These are phyloP conservation scores for Leptinotarsa haldemani DNA, from an alignment of 2,888 invertebrate genomes.

Conservation along the genomic window DNA sequence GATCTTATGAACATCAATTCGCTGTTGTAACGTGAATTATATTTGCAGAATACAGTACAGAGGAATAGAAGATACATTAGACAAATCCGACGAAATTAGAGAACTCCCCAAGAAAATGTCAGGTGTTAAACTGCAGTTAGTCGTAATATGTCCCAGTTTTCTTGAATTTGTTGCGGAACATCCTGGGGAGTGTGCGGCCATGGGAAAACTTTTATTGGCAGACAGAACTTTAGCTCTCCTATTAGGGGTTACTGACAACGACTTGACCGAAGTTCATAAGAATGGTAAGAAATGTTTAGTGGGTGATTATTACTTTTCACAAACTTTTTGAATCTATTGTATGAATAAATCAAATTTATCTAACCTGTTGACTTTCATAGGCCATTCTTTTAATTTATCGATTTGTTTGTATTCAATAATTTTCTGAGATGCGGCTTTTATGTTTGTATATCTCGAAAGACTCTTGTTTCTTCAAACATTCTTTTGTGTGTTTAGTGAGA, in stretches of 20 bases:
- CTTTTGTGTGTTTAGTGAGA: too few species aligned
- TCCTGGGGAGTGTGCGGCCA: conserved; percentile 67
- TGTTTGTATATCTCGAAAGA: too few species aligned
- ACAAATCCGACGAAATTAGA: conserved; percentile 65
- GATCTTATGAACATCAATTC: background rate
- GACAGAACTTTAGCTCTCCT: conserved; percentile 85
- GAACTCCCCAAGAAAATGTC: conserved; percentile 70
- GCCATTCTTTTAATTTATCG: too few species aligned
- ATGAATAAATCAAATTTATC: background rate
- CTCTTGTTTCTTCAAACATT: too few species aligned
- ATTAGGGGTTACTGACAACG: conserved; percentile 81
- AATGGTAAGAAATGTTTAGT: conserved; percentile 68
- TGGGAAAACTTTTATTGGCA: conserved; percentile 73
- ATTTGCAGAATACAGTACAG: conserved; percentile 77
- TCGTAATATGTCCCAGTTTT: conserved; percentile 83
- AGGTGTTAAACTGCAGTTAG: conserved; percentile 80
- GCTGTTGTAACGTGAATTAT: background rate
- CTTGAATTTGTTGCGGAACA: conserved; percentile 72
- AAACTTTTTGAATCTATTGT: background rate
- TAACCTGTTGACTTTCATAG: too few species aligned
- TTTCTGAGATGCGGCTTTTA: too few species aligned
- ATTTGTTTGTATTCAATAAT: too few species aligned
- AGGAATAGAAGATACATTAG: conserved; percentile 76
- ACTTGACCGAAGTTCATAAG: conserved; percentile 77
- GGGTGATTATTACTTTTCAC: background rate